Conservation (phyloP, 2,888 invertebrate genomes). For the Apodemia hepburni region DNA sequence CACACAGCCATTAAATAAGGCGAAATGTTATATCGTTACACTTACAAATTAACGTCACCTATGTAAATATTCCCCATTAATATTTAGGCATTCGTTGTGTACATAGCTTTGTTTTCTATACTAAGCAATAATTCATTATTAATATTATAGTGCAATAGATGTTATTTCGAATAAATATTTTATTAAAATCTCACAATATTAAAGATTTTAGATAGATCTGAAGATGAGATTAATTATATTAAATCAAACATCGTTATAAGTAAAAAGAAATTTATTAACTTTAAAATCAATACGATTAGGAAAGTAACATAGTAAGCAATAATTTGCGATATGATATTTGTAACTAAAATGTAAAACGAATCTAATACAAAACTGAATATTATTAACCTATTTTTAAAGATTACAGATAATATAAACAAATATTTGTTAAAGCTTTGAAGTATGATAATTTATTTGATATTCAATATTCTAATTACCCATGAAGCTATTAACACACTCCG, state of each 20-base stretch:
- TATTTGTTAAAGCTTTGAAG: not conserved
- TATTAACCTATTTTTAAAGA: not conserved
- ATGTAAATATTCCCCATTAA: conserved; percentile 33
- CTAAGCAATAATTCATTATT: conserved; percentile 59
- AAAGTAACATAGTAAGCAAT: conserved; percentile 4
- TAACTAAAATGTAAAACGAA: not conserved
- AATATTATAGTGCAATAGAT: conserved; percentile 71
- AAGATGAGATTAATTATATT: conserved; percentile 71
- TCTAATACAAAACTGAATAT: conserved; percentile 2
- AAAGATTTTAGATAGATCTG: conserved; percentile 66
- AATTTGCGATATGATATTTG: conserved; percentile 1
- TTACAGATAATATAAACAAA: conserved; percentile 7
- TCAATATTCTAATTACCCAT: conserved; percentile 19
- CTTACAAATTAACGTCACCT: conserved; percentile 17
- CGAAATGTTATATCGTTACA: not conserved
- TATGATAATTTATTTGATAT: not conserved
- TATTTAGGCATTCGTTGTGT: conserved; percentile 43
- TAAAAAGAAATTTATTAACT: conserved; percentile 8
- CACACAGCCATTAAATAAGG: not conserved
- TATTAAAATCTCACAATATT: conserved; percentile 44
- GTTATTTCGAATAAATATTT: conserved; percentile 68
- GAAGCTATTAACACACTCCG: conserved; percentile 58
- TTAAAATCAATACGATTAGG: not conserved
- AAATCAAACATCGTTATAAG: conserved; percentile 30
- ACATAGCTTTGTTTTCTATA: conserved; percentile 49